These are phyloP conservation scores for Erebia epiphron DNA, from an alignment of 2,888 invertebrate species.

Conservation along the genomic window DNA sequence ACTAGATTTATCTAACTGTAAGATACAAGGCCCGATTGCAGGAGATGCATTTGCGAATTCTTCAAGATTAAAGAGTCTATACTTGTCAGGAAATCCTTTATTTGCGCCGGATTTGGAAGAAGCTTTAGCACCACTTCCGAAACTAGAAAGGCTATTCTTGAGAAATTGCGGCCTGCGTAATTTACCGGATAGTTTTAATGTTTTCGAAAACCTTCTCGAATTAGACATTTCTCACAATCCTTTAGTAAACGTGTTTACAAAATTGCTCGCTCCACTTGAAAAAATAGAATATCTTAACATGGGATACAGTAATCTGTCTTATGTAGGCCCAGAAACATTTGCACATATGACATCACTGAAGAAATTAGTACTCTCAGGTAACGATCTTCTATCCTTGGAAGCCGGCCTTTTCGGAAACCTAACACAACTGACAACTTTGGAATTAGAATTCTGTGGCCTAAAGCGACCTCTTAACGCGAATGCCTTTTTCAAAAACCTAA, in stretches of 20 bases:
- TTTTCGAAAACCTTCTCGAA: slow-evolving; percentile 85
- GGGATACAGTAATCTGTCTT: slow-evolving; percentile 87
- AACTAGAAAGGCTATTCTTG: slow-evolving; percentile 85
- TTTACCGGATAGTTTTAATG: slow-evolving; percentile 86
- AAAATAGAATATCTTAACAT: slow-evolving; percentile 87
- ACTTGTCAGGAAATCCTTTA: slow-evolving; percentile 86
- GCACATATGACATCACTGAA: slow-evolving; percentile 87
- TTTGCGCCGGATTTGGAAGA: slow-evolving; percentile 86
- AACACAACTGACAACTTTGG: slow-evolving; percentile 85
- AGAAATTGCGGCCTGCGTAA: slow-evolving; percentile 86
- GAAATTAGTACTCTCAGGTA: slow-evolving; percentile 86
- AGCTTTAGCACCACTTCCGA: slow-evolving; percentile 85
- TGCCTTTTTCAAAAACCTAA: slow-evolving; percentile 85
- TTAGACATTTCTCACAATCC: slow-evolving; percentile 88
- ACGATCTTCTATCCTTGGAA: slow-evolving; percentile 85
- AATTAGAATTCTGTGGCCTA: slow-evolving; percentile 87
- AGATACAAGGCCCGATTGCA: slow-evolving; percentile 85
- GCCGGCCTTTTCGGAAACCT: slow-evolving; percentile 86
- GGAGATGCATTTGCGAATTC: slow-evolving; percentile 87
- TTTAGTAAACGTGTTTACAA: slow-evolving; percentile 86
- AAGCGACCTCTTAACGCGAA: slow-evolving; percentile 85
- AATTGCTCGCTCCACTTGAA: slow-evolving; percentile 84
- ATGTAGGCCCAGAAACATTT: slow-evolving; percentile 85
- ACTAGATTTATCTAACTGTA: slow-evolving; percentile 87
- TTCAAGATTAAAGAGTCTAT: slow-evolving; percentile 84